Conservation (phyloP, 2,888 invertebrate genomes). For the Fissipunctia ypsillon region DNA sequence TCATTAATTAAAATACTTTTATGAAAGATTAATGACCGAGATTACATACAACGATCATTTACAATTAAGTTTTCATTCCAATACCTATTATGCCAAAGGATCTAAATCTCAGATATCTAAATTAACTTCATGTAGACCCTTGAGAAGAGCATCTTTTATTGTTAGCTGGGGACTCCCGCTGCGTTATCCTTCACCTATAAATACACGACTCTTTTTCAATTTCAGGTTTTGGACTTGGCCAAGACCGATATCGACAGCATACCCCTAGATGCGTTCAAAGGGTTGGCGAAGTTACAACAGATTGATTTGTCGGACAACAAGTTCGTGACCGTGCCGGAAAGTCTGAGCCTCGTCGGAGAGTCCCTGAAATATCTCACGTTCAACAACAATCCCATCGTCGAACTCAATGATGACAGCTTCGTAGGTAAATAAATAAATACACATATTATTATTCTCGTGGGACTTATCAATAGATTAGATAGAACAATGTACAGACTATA, state of each 20-base stretch:
- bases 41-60: conserved; percentile 33
- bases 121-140: conserved; percentile 13
- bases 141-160: conserved; percentile 32
- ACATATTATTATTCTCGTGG: not conserved
- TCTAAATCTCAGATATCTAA: conserved; percentile 8
- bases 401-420: conserved; percentile 91
- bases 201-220: conserved; percentile 48
- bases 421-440: conserved; percentile 81
- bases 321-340: conserved; percentile 90
- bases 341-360: conserved; percentile 88
- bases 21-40: conserved; percentile 28
- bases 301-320: conserved; percentile 91
- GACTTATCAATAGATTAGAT: not conserved
- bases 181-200: conserved; percentile 31
- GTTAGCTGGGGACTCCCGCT: conserved; percentile 50
- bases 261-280: conserved; percentile 88
- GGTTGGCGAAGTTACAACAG: conserved; percentile 87
- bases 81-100: conserved; percentile 16
- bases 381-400: conserved; percentile 91
- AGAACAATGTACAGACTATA: not conserved
- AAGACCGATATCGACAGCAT: conserved; percentile 91
- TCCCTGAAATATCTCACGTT: conserved; percentile 91
- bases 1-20: conserved; percentile 45
- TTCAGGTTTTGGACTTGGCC: conserved; percentile 90
- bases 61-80: conserved; percentile 25